Base-by-base conservation (phyloP, 2,888 invertebrate genomes). In the Nomada ferruginata region DNA sequence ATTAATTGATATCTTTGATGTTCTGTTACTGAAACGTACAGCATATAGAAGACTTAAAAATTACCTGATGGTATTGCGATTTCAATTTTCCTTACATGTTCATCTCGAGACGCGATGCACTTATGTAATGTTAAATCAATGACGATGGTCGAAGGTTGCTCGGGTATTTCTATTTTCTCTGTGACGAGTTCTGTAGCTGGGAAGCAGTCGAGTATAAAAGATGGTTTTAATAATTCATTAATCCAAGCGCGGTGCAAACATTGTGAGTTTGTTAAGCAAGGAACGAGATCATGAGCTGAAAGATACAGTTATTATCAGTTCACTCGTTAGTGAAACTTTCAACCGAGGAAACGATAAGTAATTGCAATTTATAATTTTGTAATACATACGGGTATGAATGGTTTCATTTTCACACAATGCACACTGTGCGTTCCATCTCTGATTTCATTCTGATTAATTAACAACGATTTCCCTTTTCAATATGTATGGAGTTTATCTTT, bases 151-250 rank as follows among this genome's bases (percentile, higher is more conserved):
- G 65, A 76, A 76, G 64, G 72, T 65, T 57, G 26, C 2, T n/a
- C 10, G 9, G 20, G 15, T 60, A 61, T 70, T 61, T 44, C 29
- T 71, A 57, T 63, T 76, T 70, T 57, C 55, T 47, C 36, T 9
- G 26, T 60, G 23, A 18, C 47, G 23, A 47, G 3, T 36, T 36
- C 7, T 26, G 18, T 47, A 29, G 47, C 13, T 26, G n/a, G 0
- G 13, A 66, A 52, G 20, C 50, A 29, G 47, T 44, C 53, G 13
- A 36, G 55, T 57, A 23, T 47, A 50, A 57, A 11, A 76, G 2
- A 7, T 47, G 26, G 36, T 36, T 57, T 75, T 50, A 63, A 79
- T 57, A 52, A 79, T 64, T 69, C 50, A 52, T 76, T 68, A 57
- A 44, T 29, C 36, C 36, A 36, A n/a, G 9, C 18, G 5, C 1